Base-by-base conservation (phyloP, 2,797 vertebrate species). In the Streptopelia turtur region DNA sequence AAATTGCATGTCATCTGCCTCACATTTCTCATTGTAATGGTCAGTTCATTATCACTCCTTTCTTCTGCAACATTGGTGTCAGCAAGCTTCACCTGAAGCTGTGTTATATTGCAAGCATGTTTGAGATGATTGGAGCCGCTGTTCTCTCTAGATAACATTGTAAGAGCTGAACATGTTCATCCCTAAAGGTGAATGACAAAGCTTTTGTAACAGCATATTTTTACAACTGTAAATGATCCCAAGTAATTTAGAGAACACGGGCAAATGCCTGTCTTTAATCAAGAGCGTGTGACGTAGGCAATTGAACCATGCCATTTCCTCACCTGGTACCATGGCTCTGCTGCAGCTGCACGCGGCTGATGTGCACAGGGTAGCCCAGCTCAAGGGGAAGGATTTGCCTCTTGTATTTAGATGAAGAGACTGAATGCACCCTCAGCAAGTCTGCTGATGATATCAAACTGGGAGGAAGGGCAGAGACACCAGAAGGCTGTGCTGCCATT, bases 141-240 rank as follows among this genome's bases (percentile, higher is more conserved):
- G 96, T 25, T 95, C 60, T 65, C 84, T 60, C 87, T 35, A 96
- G 97, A 96, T 97, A 97, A 96, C 96, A 90, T 94, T 96, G 96
- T 97, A 75, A 92, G 90, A 84, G 89, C 71, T 14, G 37, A 96
- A 74, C 83, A 63, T 16, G 75, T 75, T 83, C 45, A 63, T 74
- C 76, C 76, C 89, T 83, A 39, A 93, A 95, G 87, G 71, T 81
- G 90, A 94, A 83, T 39, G 81, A 92, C 94, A 95, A 78, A 88
- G 84, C 88, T 94, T 94, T 94, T 90, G 87, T 95, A 87, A 63
- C 64, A 83, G 55, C 41, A 5, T 87, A 87, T 93, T 94, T 97
- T 85, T 65, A 96, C 92, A 96, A 66, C 93, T 65, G 91, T 82
- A 89, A 84, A 93, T 33, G 76, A 87, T 89, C 90, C 80, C 80